A percentile compares a stretch with the other conserved stretches of the same genome.
phyloP scores from a whole-genome alignment of 2,797 vertebrate genomes.

The Tarsius wallacei region DNA sequence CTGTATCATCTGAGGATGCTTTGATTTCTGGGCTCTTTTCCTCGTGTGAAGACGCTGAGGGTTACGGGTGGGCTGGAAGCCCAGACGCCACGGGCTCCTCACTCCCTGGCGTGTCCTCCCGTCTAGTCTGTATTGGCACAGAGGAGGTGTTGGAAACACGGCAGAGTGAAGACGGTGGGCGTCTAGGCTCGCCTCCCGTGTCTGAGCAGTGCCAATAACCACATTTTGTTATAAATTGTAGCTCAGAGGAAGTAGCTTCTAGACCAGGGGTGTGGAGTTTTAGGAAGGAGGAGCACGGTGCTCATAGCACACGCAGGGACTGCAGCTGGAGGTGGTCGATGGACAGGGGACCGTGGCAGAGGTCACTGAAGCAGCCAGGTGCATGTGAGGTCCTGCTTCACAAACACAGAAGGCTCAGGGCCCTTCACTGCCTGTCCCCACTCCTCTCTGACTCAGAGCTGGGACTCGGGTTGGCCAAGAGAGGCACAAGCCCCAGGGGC shows the following conservation, averaged over 20 bases:
- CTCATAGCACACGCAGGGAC: not conserved
- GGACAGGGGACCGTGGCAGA: not conserved
- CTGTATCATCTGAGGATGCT: not conserved
- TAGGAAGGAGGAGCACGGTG: no score
- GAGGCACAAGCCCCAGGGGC: no score
- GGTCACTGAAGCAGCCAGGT: not conserved
- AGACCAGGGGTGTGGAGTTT: not conserved
- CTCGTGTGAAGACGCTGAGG: not conserved
- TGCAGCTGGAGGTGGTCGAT: fast-evolving
- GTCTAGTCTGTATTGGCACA: not conserved
- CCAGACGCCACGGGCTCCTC: not conserved
- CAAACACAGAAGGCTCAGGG: fast-evolving
- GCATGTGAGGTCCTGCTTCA: not conserved
- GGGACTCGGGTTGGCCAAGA: no score
- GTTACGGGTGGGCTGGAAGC: not conserved
- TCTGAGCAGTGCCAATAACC: not conserved
- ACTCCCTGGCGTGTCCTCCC: no score
- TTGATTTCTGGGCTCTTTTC: not conserved
- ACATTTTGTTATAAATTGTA: not conserved
- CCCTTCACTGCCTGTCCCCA: fast-evolving
- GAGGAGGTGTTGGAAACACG: not conserved
- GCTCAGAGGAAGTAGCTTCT: not conserved
- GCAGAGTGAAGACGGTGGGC: not conserved
- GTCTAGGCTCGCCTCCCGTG: not conserved
- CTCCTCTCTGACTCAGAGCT: not conserved